Evolutionary conservation across 2,113 vertebrate genomes (phyloP).

Genomic region (Lagopus leucura): DNA sequence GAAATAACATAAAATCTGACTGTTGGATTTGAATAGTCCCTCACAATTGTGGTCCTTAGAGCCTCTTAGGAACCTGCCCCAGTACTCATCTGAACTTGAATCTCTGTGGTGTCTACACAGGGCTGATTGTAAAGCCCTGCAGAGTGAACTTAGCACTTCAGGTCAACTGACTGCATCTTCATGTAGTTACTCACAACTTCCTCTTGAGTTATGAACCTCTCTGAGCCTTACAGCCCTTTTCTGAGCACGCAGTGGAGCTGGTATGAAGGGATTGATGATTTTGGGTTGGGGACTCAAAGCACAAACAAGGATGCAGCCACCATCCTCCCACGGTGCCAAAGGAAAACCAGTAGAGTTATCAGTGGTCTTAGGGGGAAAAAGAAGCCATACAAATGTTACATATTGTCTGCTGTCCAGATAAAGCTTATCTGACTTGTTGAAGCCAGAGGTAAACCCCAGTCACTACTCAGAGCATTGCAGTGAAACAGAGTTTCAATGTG

Average conservation of each 20-base stretch:
- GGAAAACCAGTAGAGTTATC: background rate
- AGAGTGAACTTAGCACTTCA: background rate
- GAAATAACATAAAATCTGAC: background rate
- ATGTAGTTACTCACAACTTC: constrained; percentile 7
- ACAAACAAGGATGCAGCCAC: background rate
- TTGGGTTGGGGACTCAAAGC: background rate
- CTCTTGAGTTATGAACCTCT: background rate
- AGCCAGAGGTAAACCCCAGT: background rate
- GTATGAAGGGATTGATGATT: background rate
- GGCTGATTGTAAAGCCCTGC: background rate
- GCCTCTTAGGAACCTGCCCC: background rate
- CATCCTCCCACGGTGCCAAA: background rate
- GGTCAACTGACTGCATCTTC: background rate
- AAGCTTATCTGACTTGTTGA: background rate
- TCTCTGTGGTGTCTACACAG: background rate
- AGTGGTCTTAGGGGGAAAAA: background rate
- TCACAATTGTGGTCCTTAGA: background rate
- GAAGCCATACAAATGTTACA: background rate
- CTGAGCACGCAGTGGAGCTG: background rate
- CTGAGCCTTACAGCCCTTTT: background rate
- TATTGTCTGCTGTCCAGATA: background rate
- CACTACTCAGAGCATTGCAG: background rate
- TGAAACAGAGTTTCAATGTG: background rate
- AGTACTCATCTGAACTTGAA: background rate
- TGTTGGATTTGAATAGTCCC: background rate